A percentile compares a stretch with the other conserved stretches of the same genome.
phyloP scores from a whole-genome alignment of 2,797 vertebrate species.

The Taeniopygia guttata region DNA sequence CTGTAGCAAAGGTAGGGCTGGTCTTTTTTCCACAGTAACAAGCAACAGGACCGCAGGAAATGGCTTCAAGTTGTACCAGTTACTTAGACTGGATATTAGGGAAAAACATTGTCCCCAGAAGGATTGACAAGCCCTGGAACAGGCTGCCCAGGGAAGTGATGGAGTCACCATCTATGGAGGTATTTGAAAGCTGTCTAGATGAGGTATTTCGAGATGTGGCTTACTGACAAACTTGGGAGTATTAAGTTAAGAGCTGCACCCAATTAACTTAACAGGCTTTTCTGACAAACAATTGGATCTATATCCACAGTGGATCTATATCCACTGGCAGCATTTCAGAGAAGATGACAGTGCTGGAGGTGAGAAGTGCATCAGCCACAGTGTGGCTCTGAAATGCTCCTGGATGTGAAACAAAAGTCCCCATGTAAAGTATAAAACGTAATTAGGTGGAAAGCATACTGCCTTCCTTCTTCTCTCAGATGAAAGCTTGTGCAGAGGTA shows the following conservation, averaged over 20 bases:
- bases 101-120: not conserved
- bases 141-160: not conserved
- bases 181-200: not conserved
- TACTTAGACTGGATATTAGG: not conserved
- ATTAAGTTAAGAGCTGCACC: not conserved
- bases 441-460: not conserved
- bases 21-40: not conserved
- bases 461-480: not conserved
- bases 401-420: accelerated
- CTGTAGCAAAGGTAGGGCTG: too few species aligned
- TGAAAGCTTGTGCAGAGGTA: not conserved
- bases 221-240: not conserved
- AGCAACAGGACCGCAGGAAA: not conserved
- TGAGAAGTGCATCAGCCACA: not conserved
- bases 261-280: not conserved
- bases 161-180: not conserved
- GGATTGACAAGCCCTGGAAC: not conserved
- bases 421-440: not conserved
- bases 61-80: not conserved
- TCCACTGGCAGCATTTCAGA: not conserved
- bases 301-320: not conserved
- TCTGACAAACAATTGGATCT: accelerated
- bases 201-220: not conserved
- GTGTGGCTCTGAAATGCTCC: accelerated
- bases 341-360: not conserved